Evolutionary conservation across 2,888 invertebrate species (phyloP), one percentile per base, ranked within the genome.

Genomic region (Aricia artaxerxes): DNA sequence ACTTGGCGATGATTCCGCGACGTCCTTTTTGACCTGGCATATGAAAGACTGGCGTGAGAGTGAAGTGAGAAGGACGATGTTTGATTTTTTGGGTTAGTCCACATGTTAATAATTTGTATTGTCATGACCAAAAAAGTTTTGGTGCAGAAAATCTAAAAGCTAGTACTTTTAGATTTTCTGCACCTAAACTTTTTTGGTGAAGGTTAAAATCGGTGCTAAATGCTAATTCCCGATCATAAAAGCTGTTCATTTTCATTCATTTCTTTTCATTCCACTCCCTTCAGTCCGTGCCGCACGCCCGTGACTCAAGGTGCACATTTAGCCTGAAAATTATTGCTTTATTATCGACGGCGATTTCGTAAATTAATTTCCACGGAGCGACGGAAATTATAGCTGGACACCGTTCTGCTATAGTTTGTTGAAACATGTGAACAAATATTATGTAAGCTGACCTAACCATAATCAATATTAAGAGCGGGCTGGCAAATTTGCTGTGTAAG

Each of bases 361-460:
- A 91, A 93, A 94, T 94, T 94, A 94, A 94, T 94, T 94, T 93
- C 92, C 88, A 86, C 87, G 91, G 91, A 93, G 91, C 90, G 91
- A 85, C 84, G 81, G 82, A 93, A 94, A 94, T 94, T 93, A 90
- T 88, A 90, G 84, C n/a, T 76, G 76, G 76, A 76, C 73, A 73
- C 73, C 40, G 40, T 73, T n/a, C 72, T 16, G 9, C 16, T 73
- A 40, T 40, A 38, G 13, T 73, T 38, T 73, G 73, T 44, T 44
- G 1, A 69, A 69, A 69, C 69, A 69, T 69, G 31, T 69, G 64
- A 69, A 69, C 16, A 69, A 69, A 69, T 35, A 69, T 69, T 69
- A 49, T 49, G 31, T 44, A 24, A 44, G 24, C 49, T 49, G 44
- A 16, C 57, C 4, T 4, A 16, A 16, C n/a, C 60, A 60, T 61